phyloP scores from a whole-genome alignment of 2,888 invertebrate genomes.

The Phymatocera aterrima region DNA sequence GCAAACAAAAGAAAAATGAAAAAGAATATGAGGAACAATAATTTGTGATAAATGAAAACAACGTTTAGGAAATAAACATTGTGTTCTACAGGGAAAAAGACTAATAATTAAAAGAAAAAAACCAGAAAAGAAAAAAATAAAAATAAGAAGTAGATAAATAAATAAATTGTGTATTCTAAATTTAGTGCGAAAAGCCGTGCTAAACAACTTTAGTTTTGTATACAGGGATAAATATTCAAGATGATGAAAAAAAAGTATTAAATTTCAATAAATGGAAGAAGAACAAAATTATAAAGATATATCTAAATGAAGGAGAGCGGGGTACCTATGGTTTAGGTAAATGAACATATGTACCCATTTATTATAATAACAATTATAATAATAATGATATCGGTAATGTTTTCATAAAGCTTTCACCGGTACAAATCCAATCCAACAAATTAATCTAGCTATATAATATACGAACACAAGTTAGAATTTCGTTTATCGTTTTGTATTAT shows the following conservation, averaged over 20 bases:
- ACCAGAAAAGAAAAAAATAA: conserved; percentile 41
- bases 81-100: conserved; percentile 69
- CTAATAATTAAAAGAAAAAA: conserved; percentile 46
- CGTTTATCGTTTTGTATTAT: conserved; percentile 48
- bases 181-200: conserved; percentile 70
- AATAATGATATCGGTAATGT: too few species aligned
- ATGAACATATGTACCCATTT: conserved; percentile 43
- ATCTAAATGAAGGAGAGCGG: neutral
- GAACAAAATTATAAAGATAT: conserved; percentile 23
- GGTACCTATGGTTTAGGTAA: conserved; percentile 29
- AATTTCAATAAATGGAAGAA: conserved; percentile 63
- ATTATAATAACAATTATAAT: too few species aligned
- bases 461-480: conserved; percentile 45
- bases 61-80: conserved; percentile 70
- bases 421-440: conserved; percentile 43
- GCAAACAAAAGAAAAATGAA: too few species aligned
- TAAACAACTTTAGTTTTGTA: conserved; percentile 71
- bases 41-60: conserved; percentile 72
- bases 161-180: conserved; percentile 69
- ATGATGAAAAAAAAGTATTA: conserved; percentile 64
- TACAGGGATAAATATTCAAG: conserved; percentile 65
- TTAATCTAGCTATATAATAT: conserved; percentile 45
- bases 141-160: conserved; percentile 59
- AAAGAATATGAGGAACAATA: conserved; percentile 71
- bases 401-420: conserved; percentile 47